These are phyloP conservation scores for Ruditapes philippinarum DNA, from an alignment of 1,140 invertebrate species.

Conservation along the genomic window DNA sequence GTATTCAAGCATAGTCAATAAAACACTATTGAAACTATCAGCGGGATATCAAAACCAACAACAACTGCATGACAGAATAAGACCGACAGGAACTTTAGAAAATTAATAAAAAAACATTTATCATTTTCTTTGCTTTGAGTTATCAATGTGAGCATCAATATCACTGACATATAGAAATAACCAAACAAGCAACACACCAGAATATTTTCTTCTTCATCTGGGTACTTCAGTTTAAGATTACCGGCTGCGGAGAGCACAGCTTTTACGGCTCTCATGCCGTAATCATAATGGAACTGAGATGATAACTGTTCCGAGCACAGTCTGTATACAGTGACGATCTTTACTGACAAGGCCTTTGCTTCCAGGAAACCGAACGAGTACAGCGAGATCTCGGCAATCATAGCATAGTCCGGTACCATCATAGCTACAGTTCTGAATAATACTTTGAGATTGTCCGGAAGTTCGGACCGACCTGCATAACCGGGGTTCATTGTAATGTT, in stretches of 20 bases:
- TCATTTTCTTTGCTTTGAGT: too few relatives aligned
- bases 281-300: conserved; percentile 87
- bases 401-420: conserved; percentile 87
- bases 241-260: conserved; percentile 87
- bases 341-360: conserved; percentile 86
- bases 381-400: conserved; percentile 87
- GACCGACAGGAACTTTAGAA: too few relatives aligned
- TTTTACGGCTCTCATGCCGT: conserved; percentile 87
- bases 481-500: conserved; percentile 88
- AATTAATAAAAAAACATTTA: too few relatives aligned
- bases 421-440: conserved; percentile 86
- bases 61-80: too few relatives aligned
- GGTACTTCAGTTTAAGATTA: conserved; percentile 87
- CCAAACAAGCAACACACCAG: too few relatives aligned
- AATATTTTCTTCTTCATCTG: conserved; percentile 87
- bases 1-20: too few relatives aligned
- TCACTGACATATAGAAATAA: too few relatives aligned
- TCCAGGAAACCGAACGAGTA: conserved; percentile 87
- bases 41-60: too few relatives aligned
- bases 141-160: too few relatives aligned
- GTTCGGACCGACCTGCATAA: conserved; percentile 87
- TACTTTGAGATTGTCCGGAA: conserved; percentile 87
- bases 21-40: too few relatives aligned
- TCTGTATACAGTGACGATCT: conserved; percentile 87
- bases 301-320: conserved; percentile 87